A percentile compares a stretch with the other conserved stretches of the same genome.
phyloP scores from a whole-genome alignment of 1,140 invertebrate species.

The Orchesella cincta region DNA sequence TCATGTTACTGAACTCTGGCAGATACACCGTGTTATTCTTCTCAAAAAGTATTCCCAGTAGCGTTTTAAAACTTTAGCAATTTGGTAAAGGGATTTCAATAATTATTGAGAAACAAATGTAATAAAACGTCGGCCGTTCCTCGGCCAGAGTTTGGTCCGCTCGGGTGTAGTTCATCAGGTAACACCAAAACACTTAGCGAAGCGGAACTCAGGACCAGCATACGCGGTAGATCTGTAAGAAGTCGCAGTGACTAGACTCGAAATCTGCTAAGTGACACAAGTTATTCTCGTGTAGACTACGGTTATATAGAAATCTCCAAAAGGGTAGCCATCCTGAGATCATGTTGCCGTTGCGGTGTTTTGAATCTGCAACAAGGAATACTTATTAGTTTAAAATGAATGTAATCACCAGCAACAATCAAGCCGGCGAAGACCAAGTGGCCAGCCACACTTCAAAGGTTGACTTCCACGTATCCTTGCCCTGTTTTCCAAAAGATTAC shows the following conservation, averaged over 20 bases:
- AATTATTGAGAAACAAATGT: background rate
- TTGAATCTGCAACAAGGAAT: constrained; percentile 42
- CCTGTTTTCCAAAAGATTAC: background rate
- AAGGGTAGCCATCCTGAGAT: too few relatives aligned
- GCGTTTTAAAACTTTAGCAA: background rate
- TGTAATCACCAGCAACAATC: constrained; percentile 39
- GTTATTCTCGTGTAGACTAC: too few relatives aligned
- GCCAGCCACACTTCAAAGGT: background rate
- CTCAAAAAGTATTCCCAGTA: background rate
- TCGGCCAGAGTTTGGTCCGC: too few relatives aligned
- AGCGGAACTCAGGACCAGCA: background rate
- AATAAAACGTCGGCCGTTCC: background rate
- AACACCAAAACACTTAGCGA: background rate
- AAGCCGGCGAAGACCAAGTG: constrained; percentile 30
- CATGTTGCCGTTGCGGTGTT: constrained; percentile 34
- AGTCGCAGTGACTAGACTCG: too few relatives aligned
- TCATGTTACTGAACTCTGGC: background rate
- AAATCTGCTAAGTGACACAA: too few relatives aligned
- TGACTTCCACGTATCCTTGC: background rate
- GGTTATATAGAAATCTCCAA: too few relatives aligned
- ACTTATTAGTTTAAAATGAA: constrained; percentile 47
- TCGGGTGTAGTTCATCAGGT: background rate
- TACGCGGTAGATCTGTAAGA: too few relatives aligned
- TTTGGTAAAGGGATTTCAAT: background rate
- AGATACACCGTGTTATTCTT: background rate